A percentile compares a stretch with the other conserved stretches of the same genome.
Evolutionary conservation across 2,888 invertebrate genomes (phyloP).

Genomic region (Heliconius sara): DNA sequence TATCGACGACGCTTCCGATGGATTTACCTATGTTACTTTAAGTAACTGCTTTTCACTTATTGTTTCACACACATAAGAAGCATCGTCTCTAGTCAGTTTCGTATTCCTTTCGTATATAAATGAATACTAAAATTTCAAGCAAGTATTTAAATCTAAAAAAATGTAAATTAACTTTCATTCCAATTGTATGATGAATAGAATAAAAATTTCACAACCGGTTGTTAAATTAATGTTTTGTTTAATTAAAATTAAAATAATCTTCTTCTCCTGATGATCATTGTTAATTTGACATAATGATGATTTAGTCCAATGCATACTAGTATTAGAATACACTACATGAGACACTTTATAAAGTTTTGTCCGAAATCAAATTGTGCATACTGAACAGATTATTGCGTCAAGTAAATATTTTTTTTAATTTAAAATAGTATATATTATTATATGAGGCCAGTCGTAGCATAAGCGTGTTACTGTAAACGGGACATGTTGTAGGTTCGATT

Average conservation of each 20-base stretch:
- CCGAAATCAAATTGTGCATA: conserved; percentile 3
- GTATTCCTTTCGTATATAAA: conserved; percentile 30
- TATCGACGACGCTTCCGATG: conserved; percentile 80
- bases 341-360: conserved; percentile 4
- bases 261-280: conserved; percentile 18
- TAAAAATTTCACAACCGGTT: conserved; percentile 45
- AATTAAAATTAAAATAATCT: conserved; percentile 40
- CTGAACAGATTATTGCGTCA: too few species aligned
- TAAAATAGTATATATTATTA: neutral
- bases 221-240: conserved; percentile 34
- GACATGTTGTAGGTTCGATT: too few species aligned
- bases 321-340: neutral
- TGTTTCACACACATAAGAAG: conserved; percentile 55
- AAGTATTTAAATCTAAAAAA: conserved; percentile 43
- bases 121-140: conserved; percentile 35
- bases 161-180: conserved; percentile 49
- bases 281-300: conserved; percentile 26
- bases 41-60: conserved; percentile 74
- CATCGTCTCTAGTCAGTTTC: conserved; percentile 45
- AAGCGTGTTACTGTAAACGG: too few species aligned
- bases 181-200: conserved; percentile 43
- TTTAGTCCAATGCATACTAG: conserved; percentile 11
- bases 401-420: too few species aligned
- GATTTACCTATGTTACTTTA: conserved; percentile 68
- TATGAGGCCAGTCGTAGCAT: too few species aligned